Evolutionary conservation across 53 echinoderm and acorn worm species (phyloP), one percentile per base, ranked within the genome.

Genomic region (Echinarachnius parma): DNA sequence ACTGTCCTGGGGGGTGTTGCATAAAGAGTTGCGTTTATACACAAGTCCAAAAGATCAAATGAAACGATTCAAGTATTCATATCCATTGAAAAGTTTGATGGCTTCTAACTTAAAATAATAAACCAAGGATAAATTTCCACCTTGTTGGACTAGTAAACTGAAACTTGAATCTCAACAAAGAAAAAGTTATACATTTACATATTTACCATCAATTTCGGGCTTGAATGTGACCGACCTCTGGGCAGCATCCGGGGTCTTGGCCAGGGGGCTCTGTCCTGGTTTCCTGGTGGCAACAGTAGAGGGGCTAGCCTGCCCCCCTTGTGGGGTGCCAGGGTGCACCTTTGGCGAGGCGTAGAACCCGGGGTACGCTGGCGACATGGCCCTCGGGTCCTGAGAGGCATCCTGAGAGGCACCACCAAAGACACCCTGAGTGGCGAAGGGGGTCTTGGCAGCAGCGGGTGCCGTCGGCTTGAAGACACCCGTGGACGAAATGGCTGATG

Each of bases 211-310:
- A 39, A 27, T 42, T 13, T 36, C 27, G n/a, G 55, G 5, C 42
- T 72, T 72, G 57, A 72, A 72, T 15, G 74, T 54, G 4, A 72
- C 74, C 1, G 56, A 27, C 74, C 56, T 72, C 46, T 55, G 74
- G 5, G 57, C 18, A 1, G 74, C 39, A 8, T 44, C 9, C n/a
- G 62, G 9, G 5, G 26, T 37, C 28, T 57, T 62, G 34, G 57
- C 75, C 46, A 82, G 64, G 1, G 82, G 82, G 48, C 83, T 83
- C 83, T 83, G 77, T 35, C 77, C 83, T 20, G 77, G 83, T 26
- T 77, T 77, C 61, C 77, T 77, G 3, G 34, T 1, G 2, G n/a
- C n/a, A n/a, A n/a, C n/a, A n/a, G n/a, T n/a, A 2, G 82, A 15
- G 13, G 59, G 66, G 7, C 42, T 52, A 2, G 68, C 21, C 60